Evolutionary conservation across 2,797 vertebrate genomes (phyloP).

Genomic region (Pelobates cultripes): DNA sequence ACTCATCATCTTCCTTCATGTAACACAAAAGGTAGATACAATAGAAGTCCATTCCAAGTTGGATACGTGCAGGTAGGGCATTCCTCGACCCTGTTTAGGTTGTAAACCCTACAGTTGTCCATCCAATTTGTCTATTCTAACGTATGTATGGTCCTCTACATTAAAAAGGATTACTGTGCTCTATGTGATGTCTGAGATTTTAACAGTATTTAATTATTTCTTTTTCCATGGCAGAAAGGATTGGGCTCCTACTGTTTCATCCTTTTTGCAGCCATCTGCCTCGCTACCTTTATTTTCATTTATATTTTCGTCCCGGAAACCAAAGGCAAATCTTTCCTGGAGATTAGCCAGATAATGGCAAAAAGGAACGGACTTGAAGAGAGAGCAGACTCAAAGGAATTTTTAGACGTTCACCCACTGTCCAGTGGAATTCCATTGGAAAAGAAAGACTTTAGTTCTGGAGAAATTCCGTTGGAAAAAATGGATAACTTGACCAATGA

Average conservation of each 20-base stretch:
- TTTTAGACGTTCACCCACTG: slow-evolving; percentile 20
- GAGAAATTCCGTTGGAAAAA: too few relatives aligned
- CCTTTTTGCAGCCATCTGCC: slow-evolving; percentile 83
- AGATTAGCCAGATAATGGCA: slow-evolving; percentile 86
- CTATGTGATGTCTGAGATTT: too few relatives aligned
- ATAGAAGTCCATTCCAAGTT: too few relatives aligned
- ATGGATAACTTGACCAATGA: too few relatives aligned
- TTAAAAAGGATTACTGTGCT: too few relatives aligned
- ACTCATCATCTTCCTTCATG: too few relatives aligned
- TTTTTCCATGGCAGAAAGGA: slow-evolving; percentile 70
- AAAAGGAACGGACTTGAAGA: slow-evolving; percentile 82
- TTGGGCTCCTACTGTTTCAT: slow-evolving; percentile 87
- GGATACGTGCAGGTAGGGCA: too few relatives aligned
- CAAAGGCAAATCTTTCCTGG: slow-evolving; percentile 89
- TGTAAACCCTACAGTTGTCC: too few relatives aligned
- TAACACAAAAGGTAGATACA: too few relatives aligned
- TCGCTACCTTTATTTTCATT: slow-evolving; percentile 80
- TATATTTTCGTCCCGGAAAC: slow-evolving; percentile 89
- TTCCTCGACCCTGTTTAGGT: too few relatives aligned
- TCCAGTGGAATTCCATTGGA: not conserved
- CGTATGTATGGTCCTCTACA: too few relatives aligned
- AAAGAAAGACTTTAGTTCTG: slow-evolving; percentile 37
- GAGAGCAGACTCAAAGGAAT: slow-evolving; percentile 38
- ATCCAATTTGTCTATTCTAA: too few relatives aligned
- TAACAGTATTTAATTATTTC: not conserved